phyloP scores from a whole-genome alignment of 2,888 invertebrate genomes.

The Eueremaeus valkanovi region DNA sequence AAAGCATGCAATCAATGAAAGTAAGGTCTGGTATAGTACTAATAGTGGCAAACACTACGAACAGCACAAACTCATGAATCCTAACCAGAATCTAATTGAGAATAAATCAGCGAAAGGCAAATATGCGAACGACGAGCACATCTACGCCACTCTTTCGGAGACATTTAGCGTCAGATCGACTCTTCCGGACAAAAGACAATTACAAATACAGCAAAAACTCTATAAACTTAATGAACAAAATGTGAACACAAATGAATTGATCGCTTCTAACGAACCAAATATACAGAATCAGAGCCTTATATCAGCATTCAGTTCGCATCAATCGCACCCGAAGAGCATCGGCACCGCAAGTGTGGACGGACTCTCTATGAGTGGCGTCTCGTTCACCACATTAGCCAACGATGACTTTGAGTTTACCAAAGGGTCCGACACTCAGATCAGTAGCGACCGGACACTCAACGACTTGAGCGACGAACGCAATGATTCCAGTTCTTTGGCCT shows the following conservation, averaged over 20 bases:
- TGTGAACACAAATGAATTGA: not conserved
- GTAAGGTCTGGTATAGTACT: not conserved
- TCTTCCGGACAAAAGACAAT: constrained; percentile 41
- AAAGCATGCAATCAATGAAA: not conserved
- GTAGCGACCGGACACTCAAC: not conserved
- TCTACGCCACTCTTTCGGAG: constrained; percentile 52
- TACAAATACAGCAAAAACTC: constrained; percentile 33
- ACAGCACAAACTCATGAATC: not conserved
- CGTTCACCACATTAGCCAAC: constrained; percentile 63
- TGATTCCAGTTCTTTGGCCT: not conserved
- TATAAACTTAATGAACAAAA: not conserved
- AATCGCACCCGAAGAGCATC: not conserved
- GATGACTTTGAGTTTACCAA: constrained; percentile 61
- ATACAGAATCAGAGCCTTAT: constrained; percentile 11
- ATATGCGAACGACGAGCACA: constrained; percentile 51
- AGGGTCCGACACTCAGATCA: constrained; percentile 13
- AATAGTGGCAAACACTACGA: constrained; percentile 13
- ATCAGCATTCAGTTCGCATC: not conserved
- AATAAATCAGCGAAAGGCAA: not conserved
- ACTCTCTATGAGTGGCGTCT: constrained; percentile 47
- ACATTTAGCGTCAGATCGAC: constrained; percentile 41
- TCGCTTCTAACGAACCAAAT: constrained; percentile 16
- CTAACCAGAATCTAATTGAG: constrained; percentile 2
- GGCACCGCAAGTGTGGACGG: constrained; percentile 23
- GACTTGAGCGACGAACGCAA: not conserved